Conservation (phyloP, 1,140 invertebrate genomes). For the Bactericera cockerelli region DNA sequence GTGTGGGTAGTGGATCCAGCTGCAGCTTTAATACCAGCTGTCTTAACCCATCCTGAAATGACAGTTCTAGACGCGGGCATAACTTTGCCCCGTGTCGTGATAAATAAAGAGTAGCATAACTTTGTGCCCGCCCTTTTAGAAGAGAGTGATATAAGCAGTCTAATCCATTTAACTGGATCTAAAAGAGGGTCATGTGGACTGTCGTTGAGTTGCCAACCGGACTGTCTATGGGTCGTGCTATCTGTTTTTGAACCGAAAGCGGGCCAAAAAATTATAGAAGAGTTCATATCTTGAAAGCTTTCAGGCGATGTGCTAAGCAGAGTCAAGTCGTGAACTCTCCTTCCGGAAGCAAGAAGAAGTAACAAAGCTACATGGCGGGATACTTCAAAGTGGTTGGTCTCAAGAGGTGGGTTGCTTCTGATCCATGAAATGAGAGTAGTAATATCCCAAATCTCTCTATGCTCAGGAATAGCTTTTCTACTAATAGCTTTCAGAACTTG, state of each 20-base stretch:
- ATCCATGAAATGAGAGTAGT: constrained; percentile 14
- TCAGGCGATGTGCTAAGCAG: constrained; percentile 21
- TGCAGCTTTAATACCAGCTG: constrained; percentile 22
- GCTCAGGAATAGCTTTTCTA: constrained; percentile 13
- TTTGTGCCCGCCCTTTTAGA: background rate
- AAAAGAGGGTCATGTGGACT: background rate
- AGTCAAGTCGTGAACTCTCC: constrained; percentile 27
- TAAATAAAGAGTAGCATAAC: constrained; percentile 10
- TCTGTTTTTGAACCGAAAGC: constrained; percentile 28
- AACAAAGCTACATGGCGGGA: constrained; percentile 21
- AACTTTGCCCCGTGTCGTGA: constrained; percentile 18
- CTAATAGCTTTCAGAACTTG: background rate
- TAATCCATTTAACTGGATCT: background rate
- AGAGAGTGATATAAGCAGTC: background rate
- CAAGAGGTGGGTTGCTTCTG: constrained; percentile 11
- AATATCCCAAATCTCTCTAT: constrained; percentile 13
- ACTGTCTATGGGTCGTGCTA: constrained; percentile 22
- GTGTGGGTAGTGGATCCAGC: constrained; percentile 24
- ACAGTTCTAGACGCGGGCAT: constrained; percentile 23
- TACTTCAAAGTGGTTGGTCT: constrained; percentile 23
- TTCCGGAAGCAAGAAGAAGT: constrained; percentile 25
- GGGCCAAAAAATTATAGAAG: constrained; percentile 23
- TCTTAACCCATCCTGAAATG: constrained; percentile 26
- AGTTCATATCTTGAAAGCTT: background rate
- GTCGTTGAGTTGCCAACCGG: constrained; percentile 25